Conservation (phyloP, 2,888 invertebrate genomes). For the Mystacides longicornis region DNA sequence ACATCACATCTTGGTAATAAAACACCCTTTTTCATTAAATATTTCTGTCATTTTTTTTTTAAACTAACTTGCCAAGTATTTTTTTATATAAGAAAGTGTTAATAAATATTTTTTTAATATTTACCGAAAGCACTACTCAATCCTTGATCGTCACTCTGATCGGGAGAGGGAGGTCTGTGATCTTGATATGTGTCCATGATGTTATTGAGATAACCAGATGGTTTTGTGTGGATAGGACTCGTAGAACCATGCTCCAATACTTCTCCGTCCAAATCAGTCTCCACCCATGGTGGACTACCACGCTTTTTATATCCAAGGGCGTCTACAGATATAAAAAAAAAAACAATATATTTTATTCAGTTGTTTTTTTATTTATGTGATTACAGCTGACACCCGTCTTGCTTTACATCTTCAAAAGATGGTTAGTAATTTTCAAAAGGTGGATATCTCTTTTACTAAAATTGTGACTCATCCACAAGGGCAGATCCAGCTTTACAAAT, state of each 20-base stretch:
- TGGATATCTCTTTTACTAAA: too few species aligned
- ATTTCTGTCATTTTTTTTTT: too few species aligned
- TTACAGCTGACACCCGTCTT: too few species aligned
- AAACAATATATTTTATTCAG: constrained; percentile 1
- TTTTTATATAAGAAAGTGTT: neutral
- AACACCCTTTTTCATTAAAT: too few species aligned
- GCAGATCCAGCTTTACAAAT: too few species aligned
- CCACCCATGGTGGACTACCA: constrained; percentile 70
- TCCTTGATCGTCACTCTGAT: constrained; percentile 41
- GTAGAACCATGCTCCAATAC: constrained; percentile 60
- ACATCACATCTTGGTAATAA: too few species aligned
- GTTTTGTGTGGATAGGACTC: constrained; percentile 22
- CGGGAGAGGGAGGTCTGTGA: constrained; percentile 34
- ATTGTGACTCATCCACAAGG: too few species aligned
- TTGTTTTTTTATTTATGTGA: too few species aligned
- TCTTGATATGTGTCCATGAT: constrained; percentile 52
- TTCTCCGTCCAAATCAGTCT: constrained; percentile 82
- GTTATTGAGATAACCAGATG: constrained; percentile 27
- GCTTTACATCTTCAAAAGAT: too few species aligned
- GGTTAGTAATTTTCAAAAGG: too few species aligned
- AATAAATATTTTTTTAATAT: neutral
- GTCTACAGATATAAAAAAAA: constrained; percentile 4
- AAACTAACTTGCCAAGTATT: too few species aligned
- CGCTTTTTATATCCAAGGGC: constrained; percentile 44
- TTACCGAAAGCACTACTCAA: constrained; percentile 29